Conservation (phyloP, 30 jellyfish, hydroid and myxozoan genomes). For the Sanderia malayensis region DNA sequence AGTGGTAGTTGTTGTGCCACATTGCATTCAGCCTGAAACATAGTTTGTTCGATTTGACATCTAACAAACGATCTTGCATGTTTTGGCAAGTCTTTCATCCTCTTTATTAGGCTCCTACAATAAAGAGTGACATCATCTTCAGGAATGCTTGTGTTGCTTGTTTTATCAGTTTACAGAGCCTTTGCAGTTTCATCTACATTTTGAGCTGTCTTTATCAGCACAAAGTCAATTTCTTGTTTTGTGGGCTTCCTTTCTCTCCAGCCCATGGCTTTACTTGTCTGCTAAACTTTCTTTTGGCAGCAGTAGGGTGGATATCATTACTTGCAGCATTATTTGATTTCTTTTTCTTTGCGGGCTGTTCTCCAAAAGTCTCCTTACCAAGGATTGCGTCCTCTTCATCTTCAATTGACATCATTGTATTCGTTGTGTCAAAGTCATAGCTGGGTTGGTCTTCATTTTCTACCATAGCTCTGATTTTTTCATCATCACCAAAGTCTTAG, state of each 20-base stretch:
- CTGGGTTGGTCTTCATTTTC: neutral
- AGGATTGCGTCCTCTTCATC: neutral
- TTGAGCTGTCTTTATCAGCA: neutral
- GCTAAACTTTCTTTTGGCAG: neutral
- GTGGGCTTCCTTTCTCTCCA: neutral
- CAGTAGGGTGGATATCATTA: neutral
- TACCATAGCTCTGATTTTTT: neutral
- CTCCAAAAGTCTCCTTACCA: neutral
- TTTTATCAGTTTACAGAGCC: neutral
- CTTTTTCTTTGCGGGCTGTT: neutral
- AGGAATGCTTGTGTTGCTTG: neutral
- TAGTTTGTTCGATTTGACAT: neutral
- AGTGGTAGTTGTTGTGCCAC: neutral
- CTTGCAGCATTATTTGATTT: neutral
- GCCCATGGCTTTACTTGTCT: neutral
- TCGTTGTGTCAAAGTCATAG: neutral
- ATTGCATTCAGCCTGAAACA: neutral
- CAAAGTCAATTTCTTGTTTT: neutral
- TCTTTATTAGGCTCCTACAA: neutral
- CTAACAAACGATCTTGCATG: neutral
- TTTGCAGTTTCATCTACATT: neutral
- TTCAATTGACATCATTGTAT: neutral
- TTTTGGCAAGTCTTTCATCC: neutral
- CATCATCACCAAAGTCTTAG: neutral
- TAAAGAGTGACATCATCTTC: neutral